These are phyloP conservation scores for Phaonia tiefii DNA, from an alignment of 2,888 invertebrate genomes.

Conservation along the genomic window DNA sequence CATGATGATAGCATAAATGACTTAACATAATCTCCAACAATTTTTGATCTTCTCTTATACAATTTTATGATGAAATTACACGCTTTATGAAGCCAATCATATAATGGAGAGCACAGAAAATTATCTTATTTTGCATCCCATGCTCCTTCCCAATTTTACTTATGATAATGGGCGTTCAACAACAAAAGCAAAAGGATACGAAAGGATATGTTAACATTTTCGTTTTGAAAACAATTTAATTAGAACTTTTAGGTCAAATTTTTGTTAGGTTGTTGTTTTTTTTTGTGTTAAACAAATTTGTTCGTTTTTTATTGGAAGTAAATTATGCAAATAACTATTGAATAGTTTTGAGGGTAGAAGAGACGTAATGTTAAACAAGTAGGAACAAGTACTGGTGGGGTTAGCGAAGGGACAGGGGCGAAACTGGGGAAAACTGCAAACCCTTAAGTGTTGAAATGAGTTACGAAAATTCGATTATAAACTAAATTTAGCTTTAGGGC, in stretches of 20 bases:
- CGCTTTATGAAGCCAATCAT: slow-evolving; percentile 64
- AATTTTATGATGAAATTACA: slow-evolving; percentile 44
- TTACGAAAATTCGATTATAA: slow-evolving; percentile 15
- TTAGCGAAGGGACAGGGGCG: too few relatives aligned
- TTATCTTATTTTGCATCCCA: slow-evolving; percentile 12
- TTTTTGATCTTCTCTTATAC: background rate
- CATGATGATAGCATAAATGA: slow-evolving; percentile 55
- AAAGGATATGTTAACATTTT: slow-evolving; percentile 26
- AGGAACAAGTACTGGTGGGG: background rate
- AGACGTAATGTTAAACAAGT: background rate
- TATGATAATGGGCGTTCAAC: too few relatives aligned
- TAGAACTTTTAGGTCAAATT: slow-evolving; percentile 50
- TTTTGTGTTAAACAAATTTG: slow-evolving; percentile 47
- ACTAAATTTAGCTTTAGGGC: background rate
- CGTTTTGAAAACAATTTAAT: slow-evolving; percentile 53
- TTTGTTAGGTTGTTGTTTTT: slow-evolving; percentile 3
- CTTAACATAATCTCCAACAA: slow-evolving; percentile 56
- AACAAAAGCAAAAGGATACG: too few relatives aligned
- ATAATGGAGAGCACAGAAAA: slow-evolving; percentile 15
- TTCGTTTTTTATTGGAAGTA: slow-evolving; percentile 20
- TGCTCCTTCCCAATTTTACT: background rate
- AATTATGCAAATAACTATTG: slow-evolving; percentile 56
- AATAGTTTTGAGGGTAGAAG: slow-evolving; percentile 21
- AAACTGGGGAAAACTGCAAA: too few relatives aligned
- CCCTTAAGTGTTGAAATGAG: background rate